A percentile compares a stretch with the other conserved stretches of the same genome.
phyloP scores from a whole-genome alignment of 2,113 vertebrate species.

The Campylomormyrus tamandua region DNA sequence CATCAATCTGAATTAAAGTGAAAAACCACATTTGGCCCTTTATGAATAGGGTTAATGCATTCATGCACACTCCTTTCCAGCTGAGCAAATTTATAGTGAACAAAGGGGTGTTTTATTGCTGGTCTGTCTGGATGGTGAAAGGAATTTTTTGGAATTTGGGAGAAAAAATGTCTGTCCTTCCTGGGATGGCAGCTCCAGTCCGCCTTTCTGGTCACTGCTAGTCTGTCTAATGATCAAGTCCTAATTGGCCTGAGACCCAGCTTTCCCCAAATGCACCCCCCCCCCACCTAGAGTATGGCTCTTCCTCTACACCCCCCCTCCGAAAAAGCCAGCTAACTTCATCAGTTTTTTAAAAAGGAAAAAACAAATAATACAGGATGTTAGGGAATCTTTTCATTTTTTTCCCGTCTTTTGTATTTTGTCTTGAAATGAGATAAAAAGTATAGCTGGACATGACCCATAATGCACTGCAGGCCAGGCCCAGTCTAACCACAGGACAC shows the following conservation, averaged over 20 bases:
- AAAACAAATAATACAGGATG: background rate
- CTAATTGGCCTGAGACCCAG: background rate
- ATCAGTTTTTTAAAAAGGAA: background rate
- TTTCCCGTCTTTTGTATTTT: background rate
- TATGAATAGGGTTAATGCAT: background rate
- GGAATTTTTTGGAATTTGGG: background rate
- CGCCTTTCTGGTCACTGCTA: background rate
- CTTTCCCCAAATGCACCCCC: background rate
- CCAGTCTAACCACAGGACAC: background rate
- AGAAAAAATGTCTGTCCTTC: background rate
- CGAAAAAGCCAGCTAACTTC: background rate
- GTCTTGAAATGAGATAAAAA: background rate
- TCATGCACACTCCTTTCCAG: background rate
- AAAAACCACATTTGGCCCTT: background rate
- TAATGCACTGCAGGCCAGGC: background rate
- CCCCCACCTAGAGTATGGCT: background rate
- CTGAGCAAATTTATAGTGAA: background rate
- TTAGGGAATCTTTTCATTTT: background rate
- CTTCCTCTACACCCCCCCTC: background rate
- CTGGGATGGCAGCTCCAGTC: background rate
- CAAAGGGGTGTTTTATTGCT: background rate
- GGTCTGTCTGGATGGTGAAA: background rate
- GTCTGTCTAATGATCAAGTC: background rate
- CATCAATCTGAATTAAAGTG: background rate
- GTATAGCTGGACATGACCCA: background rate